Percentiles rank a stretch among this genome's conserved stretches.
These are phyloP conservation scores for Drosophila insularis DNA, from an alignment of 1,140 invertebrate species.

Conservation along the genomic window DNA sequence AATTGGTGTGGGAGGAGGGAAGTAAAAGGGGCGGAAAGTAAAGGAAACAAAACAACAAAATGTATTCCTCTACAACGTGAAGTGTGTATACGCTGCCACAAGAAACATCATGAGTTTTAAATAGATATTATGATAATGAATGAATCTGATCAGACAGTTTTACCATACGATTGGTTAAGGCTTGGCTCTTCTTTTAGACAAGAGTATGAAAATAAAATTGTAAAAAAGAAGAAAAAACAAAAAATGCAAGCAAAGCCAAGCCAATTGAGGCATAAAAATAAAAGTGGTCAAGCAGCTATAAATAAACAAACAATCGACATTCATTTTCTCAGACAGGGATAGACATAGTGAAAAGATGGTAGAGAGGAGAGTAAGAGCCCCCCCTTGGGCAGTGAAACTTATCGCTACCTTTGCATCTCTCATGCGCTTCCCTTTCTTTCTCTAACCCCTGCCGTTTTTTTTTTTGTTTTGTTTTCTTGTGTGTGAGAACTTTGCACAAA, in stretches of 20 bases:
- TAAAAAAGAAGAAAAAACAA: not conserved
- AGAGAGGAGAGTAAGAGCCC: not conserved
- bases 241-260: not conserved
- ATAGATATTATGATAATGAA: no score
- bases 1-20: not conserved
- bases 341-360: not conserved
- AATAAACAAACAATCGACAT: constrained; percentile 10
- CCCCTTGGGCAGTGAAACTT: constrained; percentile 33
- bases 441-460: constrained; percentile 15
- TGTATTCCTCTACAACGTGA: not conserved
- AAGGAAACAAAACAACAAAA: not conserved
- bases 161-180: no score
- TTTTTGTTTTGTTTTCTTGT: constrained; percentile 32
- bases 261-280: constrained; percentile 70
- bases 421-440: constrained; percentile 36
- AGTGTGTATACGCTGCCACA: not conserved
- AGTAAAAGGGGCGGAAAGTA: no score
- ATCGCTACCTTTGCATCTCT: constrained; percentile 52
- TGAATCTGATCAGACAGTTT: no score
- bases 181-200: not conserved
- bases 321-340: constrained; percentile 3
- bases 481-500: constrained; percentile 19
- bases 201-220: constrained; percentile 1
- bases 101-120: no score
- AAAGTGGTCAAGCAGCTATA: constrained; percentile 56